Evolutionary conservation across 2,888 invertebrate genomes (phyloP).

Genomic region (Muschampia plurimacula): DNA sequence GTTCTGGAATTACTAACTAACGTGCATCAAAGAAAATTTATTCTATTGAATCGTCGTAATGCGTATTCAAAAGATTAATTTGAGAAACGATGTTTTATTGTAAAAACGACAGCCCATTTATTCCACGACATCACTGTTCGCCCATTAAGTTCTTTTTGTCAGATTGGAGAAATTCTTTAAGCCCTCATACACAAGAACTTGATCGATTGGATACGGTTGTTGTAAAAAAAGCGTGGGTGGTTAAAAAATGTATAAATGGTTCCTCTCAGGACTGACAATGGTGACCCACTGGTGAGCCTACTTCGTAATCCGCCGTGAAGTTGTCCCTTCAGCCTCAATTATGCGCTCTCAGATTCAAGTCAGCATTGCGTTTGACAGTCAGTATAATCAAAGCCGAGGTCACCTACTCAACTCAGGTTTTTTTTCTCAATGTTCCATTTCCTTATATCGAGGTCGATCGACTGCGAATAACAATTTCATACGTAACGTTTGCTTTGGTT

Average conservation of each 20-base stretch:
- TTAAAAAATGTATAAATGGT: conserved; percentile 16
- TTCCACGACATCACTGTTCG: conserved; percentile 20
- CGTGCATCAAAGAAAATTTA: conserved; percentile 18
- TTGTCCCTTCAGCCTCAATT: conserved; percentile 40
- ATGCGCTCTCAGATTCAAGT: conserved; percentile 31
- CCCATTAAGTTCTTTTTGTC: conserved; percentile 21
- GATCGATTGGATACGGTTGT: conserved; percentile 21
- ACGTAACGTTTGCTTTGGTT: conserved; percentile 14
- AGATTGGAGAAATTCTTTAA: conserved; percentile 21
- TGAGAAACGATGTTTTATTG: conserved; percentile 16
- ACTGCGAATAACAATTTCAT: conserved; percentile 34
- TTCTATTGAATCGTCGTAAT: background rate
- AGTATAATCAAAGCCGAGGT: conserved; percentile 56
- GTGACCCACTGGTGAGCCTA: conserved; percentile 39
- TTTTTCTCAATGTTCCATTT: conserved; percentile 50
- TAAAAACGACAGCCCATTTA: conserved; percentile 17
- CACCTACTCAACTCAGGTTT: conserved; percentile 47
- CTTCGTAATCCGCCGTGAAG: conserved; percentile 46
- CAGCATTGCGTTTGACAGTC: conserved; percentile 57
- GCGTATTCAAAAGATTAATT: conserved; percentile 5
- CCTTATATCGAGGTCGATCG: conserved; percentile 53
- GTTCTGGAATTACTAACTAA: background rate
- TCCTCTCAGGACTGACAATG: conserved; percentile 18
- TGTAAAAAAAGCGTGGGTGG: conserved; percentile 1
- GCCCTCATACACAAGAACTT: conserved; percentile 25